phyloP scores from a whole-genome alignment of 2,888 invertebrate genomes.

The Trissolcus brochymenae region DNA sequence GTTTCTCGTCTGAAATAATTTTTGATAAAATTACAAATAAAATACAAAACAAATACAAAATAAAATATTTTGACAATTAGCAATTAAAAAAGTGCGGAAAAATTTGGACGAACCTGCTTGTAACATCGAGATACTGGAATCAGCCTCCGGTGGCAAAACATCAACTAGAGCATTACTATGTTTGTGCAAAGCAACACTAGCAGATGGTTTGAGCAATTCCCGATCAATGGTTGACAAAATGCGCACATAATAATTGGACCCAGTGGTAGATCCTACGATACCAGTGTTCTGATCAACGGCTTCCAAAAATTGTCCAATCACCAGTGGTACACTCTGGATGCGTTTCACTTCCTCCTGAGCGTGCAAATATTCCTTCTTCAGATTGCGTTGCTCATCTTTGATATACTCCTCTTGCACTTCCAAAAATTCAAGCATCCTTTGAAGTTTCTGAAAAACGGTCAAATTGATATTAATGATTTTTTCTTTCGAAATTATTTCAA shows the following conservation, averaged over 20 bases:
- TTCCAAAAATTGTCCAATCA: slow-evolving; percentile 99
- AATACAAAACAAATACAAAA: too few species aligned
- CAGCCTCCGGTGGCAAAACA: slow-evolving; percentile 98
- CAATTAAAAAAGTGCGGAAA: too few species aligned
- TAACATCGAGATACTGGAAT: slow-evolving; percentile 99
- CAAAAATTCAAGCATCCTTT: slow-evolving; percentile 96
- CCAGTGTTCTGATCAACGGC: slow-evolving; percentile 99
- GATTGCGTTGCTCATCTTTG: slow-evolving; percentile 98
- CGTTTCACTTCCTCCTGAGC: slow-evolving; percentile 99
- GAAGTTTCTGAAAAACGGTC: slow-evolving; percentile 84
- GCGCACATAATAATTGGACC: slow-evolving; percentile 99
- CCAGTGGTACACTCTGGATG: slow-evolving; percentile 98
- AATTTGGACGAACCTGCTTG: slow-evolving; percentile 83
- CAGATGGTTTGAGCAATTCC: slow-evolving; percentile 97
- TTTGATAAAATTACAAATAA: slow-evolving; percentile 7
- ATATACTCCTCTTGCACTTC: slow-evolving; percentile 99
- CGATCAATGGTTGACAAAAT: slow-evolving; percentile 98
- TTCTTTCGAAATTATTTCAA: background rate
- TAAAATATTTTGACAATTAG: too few species aligned
- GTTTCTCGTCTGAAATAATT: slow-evolving; percentile 89
- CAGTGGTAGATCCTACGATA: slow-evolving; percentile 99
- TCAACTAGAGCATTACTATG: slow-evolving; percentile 99
- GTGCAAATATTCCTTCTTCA: slow-evolving; percentile 99
- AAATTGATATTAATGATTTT: background rate
- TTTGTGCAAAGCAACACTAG: slow-evolving; percentile 98